Base-by-base conservation (phyloP, 2,113 vertebrate species). In the Bos taurus region DNA sequence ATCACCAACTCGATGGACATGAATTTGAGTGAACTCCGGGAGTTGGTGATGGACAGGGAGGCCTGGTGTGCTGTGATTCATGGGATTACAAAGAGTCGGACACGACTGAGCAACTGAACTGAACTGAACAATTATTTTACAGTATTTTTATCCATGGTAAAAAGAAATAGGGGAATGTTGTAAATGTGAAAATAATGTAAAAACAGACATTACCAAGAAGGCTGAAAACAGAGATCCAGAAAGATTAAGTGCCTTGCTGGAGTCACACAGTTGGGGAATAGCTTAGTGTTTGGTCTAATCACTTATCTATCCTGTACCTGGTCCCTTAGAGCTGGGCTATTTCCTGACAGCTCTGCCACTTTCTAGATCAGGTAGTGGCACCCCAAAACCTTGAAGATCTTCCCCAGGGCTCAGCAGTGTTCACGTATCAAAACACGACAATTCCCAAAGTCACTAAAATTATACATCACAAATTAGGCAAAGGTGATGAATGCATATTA, bases 101-200 rank as follows among this genome's bases (percentile, higher is more conserved):
- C 59, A 30, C 12, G 1, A 60, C 26, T 60, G 59, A 60, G 59
- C 26, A 14, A 60, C 59, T 60, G 26, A 60, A 60, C 59, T 60
- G 59, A 60, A 60, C 59, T 60, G 26, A 60, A 77, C 17, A 78
- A 4, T 95, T 78, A 74, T n/a, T 36, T 1, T 33, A 82, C 62
- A 50, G 64, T 81, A 74, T 46, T 50, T 83, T 95, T 71, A 54
- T 57, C 60, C 14, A 13, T 48, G 30, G 16, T 83, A n/a, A 84
- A 43, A 90, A 88, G 54, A 81, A 95, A 67, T 62, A 83, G 56
- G 50, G 33, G 14, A 57, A 15, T 59, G 64, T 94, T 78, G 57
- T 36, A 54, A 36, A 81, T 60, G 59, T 60, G 46, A 77, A 90
- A 46, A 16, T 62, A 36, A 77, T n/a, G 28, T 71, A 93, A 54